phyloP scores from a whole-genome alignment of 2,113 vertebrate species.

The Miniopterus natalensis region DNA sequence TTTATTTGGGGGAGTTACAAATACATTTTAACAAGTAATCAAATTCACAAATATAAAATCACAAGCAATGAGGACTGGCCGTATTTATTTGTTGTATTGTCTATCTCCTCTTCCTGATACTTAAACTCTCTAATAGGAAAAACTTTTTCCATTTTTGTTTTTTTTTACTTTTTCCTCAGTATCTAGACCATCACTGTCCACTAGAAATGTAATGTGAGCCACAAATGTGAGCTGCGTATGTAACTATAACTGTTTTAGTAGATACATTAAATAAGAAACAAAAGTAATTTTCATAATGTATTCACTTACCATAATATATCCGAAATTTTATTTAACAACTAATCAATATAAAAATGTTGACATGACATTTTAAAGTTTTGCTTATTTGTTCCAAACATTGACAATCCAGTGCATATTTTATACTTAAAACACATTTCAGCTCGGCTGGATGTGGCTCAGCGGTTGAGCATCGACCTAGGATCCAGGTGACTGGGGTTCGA shows the following conservation, averaged over 20 bases:
- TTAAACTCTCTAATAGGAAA: not conserved
- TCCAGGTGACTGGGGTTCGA: too few species aligned
- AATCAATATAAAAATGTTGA: not conserved
- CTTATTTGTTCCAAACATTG: not conserved
- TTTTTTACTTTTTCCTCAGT: not conserved
- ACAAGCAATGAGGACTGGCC: not conserved
- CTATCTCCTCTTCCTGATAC: not conserved
- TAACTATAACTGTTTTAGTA: not conserved
- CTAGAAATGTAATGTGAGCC: not conserved
- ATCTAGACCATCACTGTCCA: not conserved
- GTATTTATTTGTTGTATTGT: not conserved
- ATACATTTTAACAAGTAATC: not conserved
- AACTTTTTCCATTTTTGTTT: not conserved
- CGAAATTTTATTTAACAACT: not conserved
- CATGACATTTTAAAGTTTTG: not conserved
- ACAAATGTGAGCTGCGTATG: not conserved
- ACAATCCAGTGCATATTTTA: not conserved
- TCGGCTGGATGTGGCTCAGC: not conserved
- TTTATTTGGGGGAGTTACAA: not conserved
- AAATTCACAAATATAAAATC: not conserved
- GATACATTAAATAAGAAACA: not conserved
- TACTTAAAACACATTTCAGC: not conserved
- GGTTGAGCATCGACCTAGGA: too few species aligned
- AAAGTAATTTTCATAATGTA: slow-evolving; percentile 4
- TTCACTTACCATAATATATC: not conserved